These are phyloP conservation scores for Oenanthe melanoleuca DNA, from an alignment of 2,113 vertebrate genomes.

Conservation along the genomic window DNA sequence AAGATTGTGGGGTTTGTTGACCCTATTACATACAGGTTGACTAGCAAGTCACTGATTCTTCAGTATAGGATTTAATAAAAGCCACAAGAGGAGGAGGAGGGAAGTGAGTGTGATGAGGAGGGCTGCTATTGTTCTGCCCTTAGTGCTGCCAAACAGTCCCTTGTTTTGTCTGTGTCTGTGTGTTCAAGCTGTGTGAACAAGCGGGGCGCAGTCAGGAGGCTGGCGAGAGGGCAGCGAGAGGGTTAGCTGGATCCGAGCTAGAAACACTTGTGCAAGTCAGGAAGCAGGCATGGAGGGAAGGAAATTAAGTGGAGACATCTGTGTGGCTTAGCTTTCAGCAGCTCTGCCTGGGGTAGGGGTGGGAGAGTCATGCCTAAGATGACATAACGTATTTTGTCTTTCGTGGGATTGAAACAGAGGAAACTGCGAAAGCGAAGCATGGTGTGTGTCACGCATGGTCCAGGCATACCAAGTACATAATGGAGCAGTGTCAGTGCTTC, in stretches of 20 bases:
- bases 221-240: neutral
- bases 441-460: conserved; percentile 34
- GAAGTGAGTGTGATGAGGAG: neutral
- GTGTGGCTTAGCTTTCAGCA: conserved; percentile 44
- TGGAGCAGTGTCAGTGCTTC: conserved; percentile 47
- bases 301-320: conserved; percentile 73
- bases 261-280: conserved; percentile 19
- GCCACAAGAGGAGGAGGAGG: neutral
- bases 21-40: neutral
- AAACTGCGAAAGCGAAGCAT: conserved; percentile 37
- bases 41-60: conserved; percentile 11
- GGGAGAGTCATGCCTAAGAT: conserved; percentile 44
- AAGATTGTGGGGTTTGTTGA: neutral
- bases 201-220: neutral
- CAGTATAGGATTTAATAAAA: conserved; percentile 6
- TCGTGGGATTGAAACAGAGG: conserved; percentile 63
- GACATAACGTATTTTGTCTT: conserved; percentile 54
- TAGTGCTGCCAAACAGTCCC: conserved; percentile 3
- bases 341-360: conserved; percentile 55
- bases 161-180: conserved; percentile 40
- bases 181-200: conserved; percentile 13
- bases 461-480: conserved; percentile 37
- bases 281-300: conserved; percentile 68
- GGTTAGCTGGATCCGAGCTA: conserved; percentile 18
- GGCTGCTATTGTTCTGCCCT: conserved; percentile 60